Conservation (phyloP, 2,888 invertebrate species). For the Epistrophella euchroma region DNA sequence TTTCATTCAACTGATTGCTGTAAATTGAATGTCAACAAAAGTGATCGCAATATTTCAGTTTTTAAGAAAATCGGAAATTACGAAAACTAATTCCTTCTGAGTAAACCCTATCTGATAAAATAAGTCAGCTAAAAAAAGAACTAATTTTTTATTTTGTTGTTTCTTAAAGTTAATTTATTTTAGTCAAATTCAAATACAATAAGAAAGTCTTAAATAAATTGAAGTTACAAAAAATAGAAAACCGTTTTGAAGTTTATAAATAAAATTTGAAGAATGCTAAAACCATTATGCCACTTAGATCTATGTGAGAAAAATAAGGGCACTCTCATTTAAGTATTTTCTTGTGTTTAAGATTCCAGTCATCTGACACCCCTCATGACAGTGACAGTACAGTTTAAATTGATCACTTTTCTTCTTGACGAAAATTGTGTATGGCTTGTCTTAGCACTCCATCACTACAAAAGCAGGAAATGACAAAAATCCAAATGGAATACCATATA, state of each 20-base stretch:
- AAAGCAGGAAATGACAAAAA: slow-evolving; percentile 2
- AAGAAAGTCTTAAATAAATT: too few species aligned
- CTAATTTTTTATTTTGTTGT: too few species aligned
- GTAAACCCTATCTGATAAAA: too few species aligned
- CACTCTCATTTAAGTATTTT: slow-evolving; percentile 2
- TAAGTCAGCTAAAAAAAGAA: too few species aligned
- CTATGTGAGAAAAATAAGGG: not conserved
- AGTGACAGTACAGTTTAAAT: too few species aligned
- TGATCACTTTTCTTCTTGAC: not conserved
- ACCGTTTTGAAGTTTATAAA: not conserved
- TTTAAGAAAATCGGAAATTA: too few species aligned
- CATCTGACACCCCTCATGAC: slow-evolving; percentile 6
- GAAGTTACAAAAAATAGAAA: not conserved
- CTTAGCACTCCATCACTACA: not conserved
- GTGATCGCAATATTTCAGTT: too few species aligned
- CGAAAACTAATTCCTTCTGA: too few species aligned
- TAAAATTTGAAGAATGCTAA: not conserved
- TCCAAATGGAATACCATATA: slow-evolving; percentile 18
- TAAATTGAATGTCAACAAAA: too few species aligned
- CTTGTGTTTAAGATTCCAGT: slow-evolving; percentile 10
- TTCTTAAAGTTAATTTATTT: too few species aligned
- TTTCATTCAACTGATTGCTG: too few species aligned
- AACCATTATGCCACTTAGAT: not conserved
- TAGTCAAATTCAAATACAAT: too few species aligned
- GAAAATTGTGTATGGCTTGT: not conserved